Evolutionary conservation across 2,113 vertebrate genomes (phyloP).

Genomic region (Hyaena hyaena): DNA sequence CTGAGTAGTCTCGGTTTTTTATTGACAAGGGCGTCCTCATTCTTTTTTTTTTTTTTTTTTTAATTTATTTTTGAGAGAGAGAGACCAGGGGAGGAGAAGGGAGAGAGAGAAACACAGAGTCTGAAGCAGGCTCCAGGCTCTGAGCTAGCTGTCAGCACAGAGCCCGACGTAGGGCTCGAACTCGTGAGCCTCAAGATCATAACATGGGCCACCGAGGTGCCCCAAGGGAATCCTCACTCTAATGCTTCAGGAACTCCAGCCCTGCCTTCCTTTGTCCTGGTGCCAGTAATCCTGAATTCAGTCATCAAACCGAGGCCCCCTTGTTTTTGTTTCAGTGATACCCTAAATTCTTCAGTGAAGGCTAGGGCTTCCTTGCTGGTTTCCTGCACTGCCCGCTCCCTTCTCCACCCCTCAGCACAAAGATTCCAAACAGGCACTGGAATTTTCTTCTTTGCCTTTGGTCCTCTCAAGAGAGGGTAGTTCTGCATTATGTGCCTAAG

Average conservation of each 20-base stretch:
- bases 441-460: conserved; percentile 1
- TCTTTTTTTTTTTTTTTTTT: too few species aligned
- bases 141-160: too few species aligned
- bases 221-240: neutral
- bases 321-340: conserved; percentile 1
- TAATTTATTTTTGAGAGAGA: too few species aligned
- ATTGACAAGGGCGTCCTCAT: neutral
- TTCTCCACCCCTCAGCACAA: neutral
- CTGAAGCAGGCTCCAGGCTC: too few species aligned
- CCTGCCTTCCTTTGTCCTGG: neutral
- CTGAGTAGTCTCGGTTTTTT: neutral
- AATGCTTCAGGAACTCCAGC: neutral
- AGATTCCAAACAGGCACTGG: neutral
- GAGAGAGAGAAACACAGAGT: too few species aligned
- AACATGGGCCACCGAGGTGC: too few species aligned
- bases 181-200: too few species aligned
- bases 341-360: neutral
- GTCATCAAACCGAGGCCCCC: neutral
- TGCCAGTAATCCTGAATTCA: neutral
- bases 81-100: too few species aligned
- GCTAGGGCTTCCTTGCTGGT: conserved; percentile 6
- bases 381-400: neutral
- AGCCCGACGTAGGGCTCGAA: too few species aligned
- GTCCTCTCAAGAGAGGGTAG: neutral
- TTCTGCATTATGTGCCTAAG: neutral